phyloP scores from a whole-genome alignment of 2,113 vertebrate species.

The Nothoprocta perdicaria region DNA sequence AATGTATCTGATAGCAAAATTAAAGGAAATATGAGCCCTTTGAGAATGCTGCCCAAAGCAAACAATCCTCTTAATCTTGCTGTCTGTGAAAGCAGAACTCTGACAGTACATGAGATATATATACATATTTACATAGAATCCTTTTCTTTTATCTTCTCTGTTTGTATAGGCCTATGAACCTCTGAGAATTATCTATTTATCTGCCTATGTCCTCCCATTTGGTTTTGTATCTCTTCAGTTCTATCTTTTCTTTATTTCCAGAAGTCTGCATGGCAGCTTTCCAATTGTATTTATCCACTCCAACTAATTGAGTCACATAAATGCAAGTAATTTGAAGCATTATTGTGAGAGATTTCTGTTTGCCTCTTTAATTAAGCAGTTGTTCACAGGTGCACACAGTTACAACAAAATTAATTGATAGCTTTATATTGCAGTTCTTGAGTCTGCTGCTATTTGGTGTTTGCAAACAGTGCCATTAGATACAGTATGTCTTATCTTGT shows the following conservation, averaged over 20 bases:
- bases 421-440: constrained; percentile 78
- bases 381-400: constrained; percentile 85
- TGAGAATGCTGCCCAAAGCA: constrained; percentile 27
- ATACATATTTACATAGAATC: constrained; percentile 45
- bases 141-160: constrained; percentile 70
- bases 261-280: constrained; percentile 76
- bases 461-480: constrained; percentile 74
- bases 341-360: constrained; percentile 83
- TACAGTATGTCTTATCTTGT: constrained; percentile 56
- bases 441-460: constrained; percentile 72
- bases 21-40: constrained; percentile 12
- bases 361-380: constrained; percentile 86
- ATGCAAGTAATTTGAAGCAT: constrained; percentile 80
- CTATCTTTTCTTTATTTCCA: constrained; percentile 69
- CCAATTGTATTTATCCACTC: constrained; percentile 83
- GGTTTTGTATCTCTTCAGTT: constrained; percentile 68
- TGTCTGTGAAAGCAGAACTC: constrained; percentile 57
- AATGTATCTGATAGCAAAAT: not conserved
- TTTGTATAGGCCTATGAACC: constrained; percentile 67
- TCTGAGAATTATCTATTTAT: constrained; percentile 65
- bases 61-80: constrained; percentile 27
- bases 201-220: constrained; percentile 57
- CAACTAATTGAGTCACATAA: constrained; percentile 82
- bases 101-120: constrained; percentile 56
- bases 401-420: constrained; percentile 87